A percentile compares a stretch with the other conserved stretches of the same genome.
These are phyloP conservation scores for Arge pagana DNA, from an alignment of 2,888 invertebrate species.

Conservation along the genomic window DNA sequence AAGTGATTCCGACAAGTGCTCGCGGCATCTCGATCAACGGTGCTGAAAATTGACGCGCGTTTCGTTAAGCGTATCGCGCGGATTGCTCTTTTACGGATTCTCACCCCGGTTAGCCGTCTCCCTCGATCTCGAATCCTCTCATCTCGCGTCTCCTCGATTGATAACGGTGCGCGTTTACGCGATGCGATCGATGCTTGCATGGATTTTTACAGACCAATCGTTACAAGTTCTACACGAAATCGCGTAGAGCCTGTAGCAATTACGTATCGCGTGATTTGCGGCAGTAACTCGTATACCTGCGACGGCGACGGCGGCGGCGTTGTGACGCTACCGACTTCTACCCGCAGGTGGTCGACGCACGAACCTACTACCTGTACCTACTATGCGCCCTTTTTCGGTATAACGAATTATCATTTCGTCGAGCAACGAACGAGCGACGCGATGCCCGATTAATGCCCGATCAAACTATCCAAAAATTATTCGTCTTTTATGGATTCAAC, in stretches of 20 bases:
- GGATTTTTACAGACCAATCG: slow-evolving; percentile 40
- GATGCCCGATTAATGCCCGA: no score
- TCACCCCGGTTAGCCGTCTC: slow-evolving; percentile 20
- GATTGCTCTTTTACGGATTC: slow-evolving; percentile 24
- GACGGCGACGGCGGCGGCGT: slow-evolving; percentile 56
- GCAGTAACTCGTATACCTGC: slow-evolving; percentile 57
- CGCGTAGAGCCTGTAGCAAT: slow-evolving; percentile 55
- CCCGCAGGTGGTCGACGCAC: slow-evolving; percentile 54
- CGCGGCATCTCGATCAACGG: no score
- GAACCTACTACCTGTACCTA: slow-evolving; percentile 46
- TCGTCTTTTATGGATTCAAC: no score
- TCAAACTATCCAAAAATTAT: no score
- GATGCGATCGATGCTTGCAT: slow-evolving; percentile 53
- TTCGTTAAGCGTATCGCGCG: slow-evolving; percentile 26
- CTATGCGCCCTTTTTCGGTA: slow-evolving; percentile 40
- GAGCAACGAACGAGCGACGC: background rate
- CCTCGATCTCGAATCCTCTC: no score
- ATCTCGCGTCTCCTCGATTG: no score
- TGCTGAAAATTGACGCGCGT: no score
- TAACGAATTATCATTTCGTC: slow-evolving; percentile 43
- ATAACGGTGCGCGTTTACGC: slow-evolving; percentile 21
- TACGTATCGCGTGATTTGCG: slow-evolving; percentile 58
- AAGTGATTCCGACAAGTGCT: no score
- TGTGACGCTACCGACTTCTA: slow-evolving; percentile 54
- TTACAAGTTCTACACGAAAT: slow-evolving; percentile 42